Percentiles rank a stretch among this genome's conserved stretches.
Evolutionary conservation across 1,140 invertebrate species (phyloP).

Genomic region (Oncopodura yosiiana): DNA sequence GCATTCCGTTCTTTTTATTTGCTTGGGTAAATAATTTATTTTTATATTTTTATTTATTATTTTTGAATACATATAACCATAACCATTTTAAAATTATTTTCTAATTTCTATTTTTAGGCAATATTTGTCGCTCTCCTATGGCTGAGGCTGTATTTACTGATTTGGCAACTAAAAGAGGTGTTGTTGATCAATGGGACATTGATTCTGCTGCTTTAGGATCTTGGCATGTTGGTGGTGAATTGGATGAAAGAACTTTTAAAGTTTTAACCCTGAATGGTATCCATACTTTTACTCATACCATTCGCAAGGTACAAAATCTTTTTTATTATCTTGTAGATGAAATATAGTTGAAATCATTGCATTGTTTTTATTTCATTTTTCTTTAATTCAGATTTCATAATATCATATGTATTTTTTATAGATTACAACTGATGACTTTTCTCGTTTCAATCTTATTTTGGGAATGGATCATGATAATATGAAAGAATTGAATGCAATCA

Average conservation of each 20-base stretch:
- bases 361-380: neutral
- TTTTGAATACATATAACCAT: too few species aligned
- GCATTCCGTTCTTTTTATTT: too few species aligned
- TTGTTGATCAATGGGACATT: constrained; percentile 60
- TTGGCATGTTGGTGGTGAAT: constrained; percentile 73
- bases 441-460: constrained; percentile 72
- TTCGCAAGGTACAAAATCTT: constrained; percentile 53
- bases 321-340: constrained; percentile 4
- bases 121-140: constrained; percentile 91
- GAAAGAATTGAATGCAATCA: constrained; percentile 50
- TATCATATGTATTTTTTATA: constrained; percentile 41
- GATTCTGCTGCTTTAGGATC: constrained; percentile 76
- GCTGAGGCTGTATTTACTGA: constrained; percentile 81
- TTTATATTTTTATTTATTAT: too few species aligned
- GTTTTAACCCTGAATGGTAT: constrained; percentile 62
- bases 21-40: too few species aligned
- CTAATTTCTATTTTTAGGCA: constrained; percentile 50
- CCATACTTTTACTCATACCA: constrained; percentile 58
- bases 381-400: neutral
- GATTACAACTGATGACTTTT: constrained; percentile 60
- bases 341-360: constrained; percentile 6
- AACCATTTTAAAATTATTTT: too few species aligned
- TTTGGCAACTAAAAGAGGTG: constrained; percentile 51
- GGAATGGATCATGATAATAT: constrained; percentile 84
- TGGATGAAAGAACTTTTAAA: constrained; percentile 63